A percentile compares a stretch with the other conserved stretches of the same genome.
These are phyloP conservation scores for Hyles lineata DNA, from an alignment of 2,888 invertebrate species.

Conservation along the genomic window DNA sequence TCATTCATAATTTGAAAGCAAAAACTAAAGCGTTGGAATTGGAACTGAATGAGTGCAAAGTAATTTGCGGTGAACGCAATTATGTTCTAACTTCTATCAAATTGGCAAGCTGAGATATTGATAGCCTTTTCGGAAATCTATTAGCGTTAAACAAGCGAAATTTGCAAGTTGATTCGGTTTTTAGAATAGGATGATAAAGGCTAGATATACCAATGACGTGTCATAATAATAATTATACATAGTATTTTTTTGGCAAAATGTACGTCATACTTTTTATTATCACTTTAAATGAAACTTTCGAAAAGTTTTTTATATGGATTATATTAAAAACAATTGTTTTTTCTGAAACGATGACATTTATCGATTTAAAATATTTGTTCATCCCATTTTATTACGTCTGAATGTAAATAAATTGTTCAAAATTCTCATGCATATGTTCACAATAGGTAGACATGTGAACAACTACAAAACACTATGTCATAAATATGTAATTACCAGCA, in stretches of 20 bases:
- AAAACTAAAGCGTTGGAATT: conserved; percentile 19
- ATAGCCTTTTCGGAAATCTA: not conserved
- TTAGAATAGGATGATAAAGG: too few species aligned
- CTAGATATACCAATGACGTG: too few species aligned
- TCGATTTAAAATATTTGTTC: not conserved
- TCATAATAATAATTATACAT: too few species aligned
- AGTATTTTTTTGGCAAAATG: too few species aligned
- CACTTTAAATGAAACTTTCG: too few species aligned
- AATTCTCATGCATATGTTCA: not conserved
- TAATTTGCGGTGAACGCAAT: conserved; percentile 29
- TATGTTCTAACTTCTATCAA: conserved; percentile 1
- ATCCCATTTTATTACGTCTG: not conserved
- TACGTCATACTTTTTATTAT: too few species aligned
- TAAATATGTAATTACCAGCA: conserved; percentile 46
- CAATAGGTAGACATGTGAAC: conserved; percentile 13
- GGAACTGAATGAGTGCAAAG: conserved; percentile 2
- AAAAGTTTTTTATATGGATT: too few species aligned
- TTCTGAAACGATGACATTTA: too few species aligned
- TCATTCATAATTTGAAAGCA: conserved; percentile 27
- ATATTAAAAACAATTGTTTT: too few species aligned
- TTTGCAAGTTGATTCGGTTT: too few species aligned
- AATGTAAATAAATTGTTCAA: conserved; percentile 4
- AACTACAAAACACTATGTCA: conserved; percentile 25
- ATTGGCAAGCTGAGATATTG: not conserved
- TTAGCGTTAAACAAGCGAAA: not conserved